Percentiles rank a stretch among this genome's conserved stretches.
Conservation (phyloP, 2,113 vertebrate species). For the human region GRCh38 chr18:57043501-57044000, state of each 20-base stretch:
- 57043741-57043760: neutral
- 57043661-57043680: neutral
- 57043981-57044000: neutral
- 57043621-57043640: neutral
- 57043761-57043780: neutral
- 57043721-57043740: neutral
- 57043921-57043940: neutral
- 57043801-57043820: neutral
- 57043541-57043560: fast-evolving
- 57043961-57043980: neutral
- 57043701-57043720: neutral
- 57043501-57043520: neutral
- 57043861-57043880: fast-evolving
- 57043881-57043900: neutral
- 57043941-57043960: neutral
- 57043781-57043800: neutral
- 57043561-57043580: neutral
- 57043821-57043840: neutral
- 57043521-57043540: neutral
- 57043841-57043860: neutral
- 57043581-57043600: fast-evolving
- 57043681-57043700: neutral
- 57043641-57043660: neutral
- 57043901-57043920: neutral
- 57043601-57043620: neutral